A percentile compares a stretch with the other conserved stretches of the same genome.
Evolutionary conservation across 53 echinoderm and acorn worm genomes (phyloP).

Genomic region (Glandiceps talaboti): DNA sequence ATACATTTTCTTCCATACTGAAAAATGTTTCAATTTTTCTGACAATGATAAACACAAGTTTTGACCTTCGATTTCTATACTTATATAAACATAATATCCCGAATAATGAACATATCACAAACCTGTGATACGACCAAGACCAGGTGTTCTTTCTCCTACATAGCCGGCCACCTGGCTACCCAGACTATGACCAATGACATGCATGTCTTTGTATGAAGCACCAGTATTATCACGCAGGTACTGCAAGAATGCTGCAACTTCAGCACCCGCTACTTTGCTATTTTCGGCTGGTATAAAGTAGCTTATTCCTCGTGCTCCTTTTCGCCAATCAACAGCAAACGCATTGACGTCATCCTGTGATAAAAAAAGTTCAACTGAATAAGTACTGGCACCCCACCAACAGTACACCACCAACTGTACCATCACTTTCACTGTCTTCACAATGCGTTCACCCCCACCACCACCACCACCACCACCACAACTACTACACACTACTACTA

Average conservation of each 20-base stretch:
- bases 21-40: too few species aligned
- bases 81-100: too few species aligned
- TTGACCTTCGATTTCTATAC: too few species aligned
- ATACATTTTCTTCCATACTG: too few species aligned
- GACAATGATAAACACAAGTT: too few species aligned
- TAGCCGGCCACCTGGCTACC: constrained; percentile 78
- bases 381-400: too few species aligned
- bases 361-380: too few species aligned
- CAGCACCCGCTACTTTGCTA: constrained; percentile 77
- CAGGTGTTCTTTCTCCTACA: constrained; percentile 43
- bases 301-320: constrained; percentile 38
- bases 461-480: too few species aligned
- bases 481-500: too few species aligned
- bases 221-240: neutral
- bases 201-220: constrained; percentile 26
- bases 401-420: too few species aligned
- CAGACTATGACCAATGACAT: constrained; percentile 78
- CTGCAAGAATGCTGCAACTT: constrained; percentile 14
- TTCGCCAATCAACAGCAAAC: constrained; percentile 62
- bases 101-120: neutral
- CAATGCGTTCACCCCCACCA: too few species aligned
- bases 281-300: constrained; percentile 36
- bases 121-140: constrained; percentile 77
- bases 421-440: too few species aligned
- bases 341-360: constrained; percentile 56